phyloP scores from a whole-genome alignment of 1,140 invertebrate species.

The Drosophila murphyi region DNA sequence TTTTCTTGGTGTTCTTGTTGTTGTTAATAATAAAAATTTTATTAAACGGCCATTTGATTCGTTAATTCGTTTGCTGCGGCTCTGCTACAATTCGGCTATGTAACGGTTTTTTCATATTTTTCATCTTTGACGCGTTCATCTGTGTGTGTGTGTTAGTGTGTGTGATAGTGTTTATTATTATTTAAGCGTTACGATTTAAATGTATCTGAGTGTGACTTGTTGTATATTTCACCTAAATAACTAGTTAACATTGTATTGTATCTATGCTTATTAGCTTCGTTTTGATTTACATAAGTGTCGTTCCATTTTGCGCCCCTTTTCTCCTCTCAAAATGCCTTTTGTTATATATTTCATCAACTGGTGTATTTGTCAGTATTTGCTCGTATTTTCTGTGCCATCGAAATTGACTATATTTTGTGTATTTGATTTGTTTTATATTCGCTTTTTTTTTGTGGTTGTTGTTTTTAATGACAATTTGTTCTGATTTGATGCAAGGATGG shows the following conservation, averaged over 20 bases:
- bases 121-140: slow-evolving; percentile 36
- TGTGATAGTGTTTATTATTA: slow-evolving; percentile 36
- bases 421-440: slow-evolving; percentile 68
- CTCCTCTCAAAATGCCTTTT: slow-evolving; percentile 40
- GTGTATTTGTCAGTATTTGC: slow-evolving; percentile 42
- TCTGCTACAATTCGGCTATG: slow-evolving; percentile 63
- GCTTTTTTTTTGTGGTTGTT: slow-evolving; percentile 35
- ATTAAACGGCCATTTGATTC: slow-evolving; percentile 60
- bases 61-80: slow-evolving; percentile 66
- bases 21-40: slow-evolving; percentile 69
- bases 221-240: slow-evolving; percentile 83
- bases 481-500: slow-evolving; percentile 26
- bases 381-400: slow-evolving; percentile 46
- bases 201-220: slow-evolving; percentile 66
- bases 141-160: slow-evolving; percentile 51
- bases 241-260: slow-evolving; percentile 81
- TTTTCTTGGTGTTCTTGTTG: slow-evolving; percentile 7
- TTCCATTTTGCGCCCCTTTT: slow-evolving; percentile 44
- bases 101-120: slow-evolving; percentile 47
- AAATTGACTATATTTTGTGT: slow-evolving; percentile 69
- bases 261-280: slow-evolving; percentile 57
- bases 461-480: slow-evolving; percentile 1
- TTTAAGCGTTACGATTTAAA: slow-evolving; percentile 59
- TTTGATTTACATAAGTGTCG: slow-evolving; percentile 54
- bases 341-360: slow-evolving; percentile 33